Evolutionary conservation across 2,113 vertebrate species (phyloP).

Genomic region (Elaphurus davidianus): DNA sequence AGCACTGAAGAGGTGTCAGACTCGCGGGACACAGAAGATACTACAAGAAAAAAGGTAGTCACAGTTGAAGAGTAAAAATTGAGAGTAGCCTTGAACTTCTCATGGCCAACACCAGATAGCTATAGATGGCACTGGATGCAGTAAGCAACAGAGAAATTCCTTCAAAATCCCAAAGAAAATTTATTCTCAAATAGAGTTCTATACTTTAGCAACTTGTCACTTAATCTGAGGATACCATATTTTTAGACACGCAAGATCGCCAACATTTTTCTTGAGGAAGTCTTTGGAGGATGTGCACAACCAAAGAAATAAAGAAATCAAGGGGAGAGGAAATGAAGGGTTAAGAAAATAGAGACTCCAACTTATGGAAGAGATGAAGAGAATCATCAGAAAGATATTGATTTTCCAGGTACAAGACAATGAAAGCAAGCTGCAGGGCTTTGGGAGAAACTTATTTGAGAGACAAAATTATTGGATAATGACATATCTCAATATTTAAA

Average conservation of each 20-base stretch:
- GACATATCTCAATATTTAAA: background rate
- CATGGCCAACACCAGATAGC: background rate
- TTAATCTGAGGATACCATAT: background rate
- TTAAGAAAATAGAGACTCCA: background rate
- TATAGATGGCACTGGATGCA: background rate
- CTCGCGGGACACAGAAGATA: background rate
- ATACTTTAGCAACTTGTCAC: background rate
- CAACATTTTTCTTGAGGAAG: background rate
- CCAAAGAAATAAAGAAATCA: background rate
- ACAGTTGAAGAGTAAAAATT: background rate
- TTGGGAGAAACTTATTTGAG: background rate
- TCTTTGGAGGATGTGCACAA: background rate
- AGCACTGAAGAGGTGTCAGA: background rate
- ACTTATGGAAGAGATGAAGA: background rate
- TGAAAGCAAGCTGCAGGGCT: background rate
- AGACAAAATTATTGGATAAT: background rate
- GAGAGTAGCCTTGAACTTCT: background rate
- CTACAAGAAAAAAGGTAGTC: background rate
- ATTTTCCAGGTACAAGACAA: background rate
- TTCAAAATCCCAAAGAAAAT: background rate
- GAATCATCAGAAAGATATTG: background rate
- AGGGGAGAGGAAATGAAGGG: background rate
- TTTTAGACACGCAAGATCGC: background rate
- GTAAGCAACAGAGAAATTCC: background rate
- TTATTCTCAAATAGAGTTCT: background rate